Base-by-base conservation (phyloP, 37 sponge, comb jelly and placozoan genomes). In the Diacarnus erythraeanus region DNA sequence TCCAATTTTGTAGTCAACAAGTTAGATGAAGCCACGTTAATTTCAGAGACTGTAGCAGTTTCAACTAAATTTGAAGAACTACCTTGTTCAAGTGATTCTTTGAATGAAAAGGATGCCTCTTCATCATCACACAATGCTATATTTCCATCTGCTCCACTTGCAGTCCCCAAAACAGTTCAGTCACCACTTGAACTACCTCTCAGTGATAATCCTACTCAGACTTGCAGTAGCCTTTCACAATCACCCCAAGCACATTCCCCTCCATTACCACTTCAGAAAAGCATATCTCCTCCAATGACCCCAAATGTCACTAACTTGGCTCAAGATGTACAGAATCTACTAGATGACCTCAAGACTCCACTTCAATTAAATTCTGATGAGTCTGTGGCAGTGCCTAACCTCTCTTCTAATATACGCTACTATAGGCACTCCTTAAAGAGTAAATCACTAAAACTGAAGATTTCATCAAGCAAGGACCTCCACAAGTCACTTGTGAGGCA, bases 391-490 rank as follows among this genome's bases (percentile, higher is more conserved):
- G 77, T 77, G 26, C 77, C 77, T 17, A 61, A 64, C 20, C 22
- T 77, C 0, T 64, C 77, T 21, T 12, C 64, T 4, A 22, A 77
- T 31, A 77, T 29, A 64, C 64, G 31, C 64, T 77, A 77, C 64
- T 77, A 77, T 39, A 38, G 64, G 25, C 64, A 64, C 77, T 77
- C 77, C 77, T 39, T 61, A 27, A 77, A 77, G 61, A 26, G 51
- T 15, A 47, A 6, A 15, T 47, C 51, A 47, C 6, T 12, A 6
- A 47, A 47, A 47, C 51, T 15, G 51, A 47, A 47, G 12, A 12
- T 15, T 12, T 6, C 51, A 15, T 47, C 51, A 12, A 47, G 10
- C 51, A 47, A 47, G 51, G 12, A 47, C 12, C n/a, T n/a, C n/a
- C n/a, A n/a, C n/a, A n/a, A n/a, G n/a, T n/a, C n/a, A n/a, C n/a